Evolutionary conservation across 23 tunicate species (phyloP), one percentile per base, ranked within the genome.

Genomic region (Clavelina lepadiformis): DNA sequence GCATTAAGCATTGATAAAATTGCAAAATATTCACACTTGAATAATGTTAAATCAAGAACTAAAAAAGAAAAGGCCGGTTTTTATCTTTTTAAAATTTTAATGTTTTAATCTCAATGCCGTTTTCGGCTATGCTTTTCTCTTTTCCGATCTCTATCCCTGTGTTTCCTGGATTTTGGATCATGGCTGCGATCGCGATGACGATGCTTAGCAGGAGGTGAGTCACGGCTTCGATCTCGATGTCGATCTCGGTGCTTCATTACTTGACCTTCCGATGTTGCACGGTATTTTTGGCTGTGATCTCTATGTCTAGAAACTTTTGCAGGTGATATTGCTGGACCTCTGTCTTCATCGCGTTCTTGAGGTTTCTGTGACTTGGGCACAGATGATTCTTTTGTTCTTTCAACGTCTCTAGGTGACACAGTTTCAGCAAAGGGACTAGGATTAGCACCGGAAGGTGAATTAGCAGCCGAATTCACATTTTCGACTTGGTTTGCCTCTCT

Each of bases 401-500:
- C 35, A 15, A 46, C 72, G 3, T 56, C 24, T 45, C 25, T 46
- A 31, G 72, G 72, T 4, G 56, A 31, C 6, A 44, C 34, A 22
- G 22, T 66, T 66, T 46, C 72, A 3, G 18, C 18, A 28, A 46
- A 66, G 2, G 72, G 56, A 45, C 56, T 45, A 36, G 7, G 20
- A 37, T 63, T 63, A 3, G 6, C 22, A 18, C 25, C 22, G 38
- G n/a, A 21, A 4, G 69, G 69, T 35, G 69, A 63, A 46, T 46
- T 66, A 22, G 57, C 22, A 21, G 72, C 57, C 8, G 72, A 66
- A 4, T 38, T 37, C 47, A 13, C 18, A 23, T 31, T 44, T 27
- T 46, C 35, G 15, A 51, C 87, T 47, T 63, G 82, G 19, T 24
- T 36, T 2, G 68, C 49, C 63, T 69, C 76, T 32, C 63, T 76